These are phyloP conservation scores for Coregonus clupeaformis DNA, from an alignment of 2,113 vertebrate species.

Conservation along the genomic window DNA sequence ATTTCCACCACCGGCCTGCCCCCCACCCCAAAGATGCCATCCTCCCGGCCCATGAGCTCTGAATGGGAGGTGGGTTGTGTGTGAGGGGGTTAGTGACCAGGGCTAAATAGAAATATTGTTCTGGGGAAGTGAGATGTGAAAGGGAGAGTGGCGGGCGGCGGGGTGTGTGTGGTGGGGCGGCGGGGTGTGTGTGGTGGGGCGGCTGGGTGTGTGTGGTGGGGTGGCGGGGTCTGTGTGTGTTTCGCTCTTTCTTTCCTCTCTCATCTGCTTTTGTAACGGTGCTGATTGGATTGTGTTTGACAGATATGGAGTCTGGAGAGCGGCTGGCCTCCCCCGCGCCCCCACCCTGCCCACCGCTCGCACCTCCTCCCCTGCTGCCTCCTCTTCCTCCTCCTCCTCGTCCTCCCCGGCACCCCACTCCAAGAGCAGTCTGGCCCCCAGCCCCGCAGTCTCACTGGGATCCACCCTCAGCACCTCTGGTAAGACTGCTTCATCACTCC, in stretches of 20 bases:
- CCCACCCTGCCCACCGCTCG: constrained; percentile 82
- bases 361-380: constrained; percentile 77
- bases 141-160: constrained; percentile 69
- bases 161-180: constrained; percentile 36
- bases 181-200: constrained; percentile 26
- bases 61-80: constrained; percentile 45
- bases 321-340: constrained; percentile 78
- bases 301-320: constrained; percentile 91
- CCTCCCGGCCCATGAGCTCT: constrained; percentile 25
- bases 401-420: constrained; percentile 74
- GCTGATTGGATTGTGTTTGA: constrained; percentile 60
- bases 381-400: constrained; percentile 74
- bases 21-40: constrained; percentile 49
- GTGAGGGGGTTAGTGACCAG: constrained; percentile 64
- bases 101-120: constrained; percentile 81
- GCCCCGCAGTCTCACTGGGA: constrained; percentile 79
- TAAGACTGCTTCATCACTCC: constrained; percentile 62
- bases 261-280: constrained; percentile 33
- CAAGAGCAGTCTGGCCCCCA: constrained; percentile 86
- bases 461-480: constrained; percentile 87
- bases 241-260: background rate
- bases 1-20: no score
- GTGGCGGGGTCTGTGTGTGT: constrained; percentile 38
- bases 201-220: constrained; percentile 15
- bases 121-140: constrained; percentile 79